Conservation (phyloP, 2,113 vertebrate species). For the Alouatta palliata region DNA sequence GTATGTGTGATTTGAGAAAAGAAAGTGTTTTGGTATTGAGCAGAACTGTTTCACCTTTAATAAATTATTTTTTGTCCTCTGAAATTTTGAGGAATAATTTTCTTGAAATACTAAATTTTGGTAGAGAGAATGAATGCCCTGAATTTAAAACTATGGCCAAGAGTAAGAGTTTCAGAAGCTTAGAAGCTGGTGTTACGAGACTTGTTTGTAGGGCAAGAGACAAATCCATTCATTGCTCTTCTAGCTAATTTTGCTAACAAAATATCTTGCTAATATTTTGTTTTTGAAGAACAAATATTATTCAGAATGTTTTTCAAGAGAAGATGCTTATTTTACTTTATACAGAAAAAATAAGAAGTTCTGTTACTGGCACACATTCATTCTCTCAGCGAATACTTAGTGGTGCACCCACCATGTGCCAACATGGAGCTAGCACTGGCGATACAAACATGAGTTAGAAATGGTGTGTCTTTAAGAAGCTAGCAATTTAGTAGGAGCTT, state of each 20-base stretch:
- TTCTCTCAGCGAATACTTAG: background rate
- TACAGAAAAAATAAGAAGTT: slow-evolving; percentile 36
- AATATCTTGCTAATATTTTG: background rate
- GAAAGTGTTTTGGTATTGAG: background rate
- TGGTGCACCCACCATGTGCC: background rate
- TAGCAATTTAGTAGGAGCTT: background rate
- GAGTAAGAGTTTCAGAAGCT: background rate
- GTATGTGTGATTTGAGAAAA: slow-evolving; percentile 1
- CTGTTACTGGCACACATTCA: background rate
- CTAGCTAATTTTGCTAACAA: background rate
- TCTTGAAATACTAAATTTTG: background rate
- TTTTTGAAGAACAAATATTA: slow-evolving; percentile 11
- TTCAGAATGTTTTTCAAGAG: slow-evolving; percentile 26
- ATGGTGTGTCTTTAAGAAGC: background rate
- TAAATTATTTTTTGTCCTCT: background rate
- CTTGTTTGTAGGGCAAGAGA: background rate
- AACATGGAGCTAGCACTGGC: background rate
- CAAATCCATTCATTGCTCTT: background rate
- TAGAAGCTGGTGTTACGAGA: background rate
- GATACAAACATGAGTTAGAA: background rate
- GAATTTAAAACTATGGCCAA: background rate
- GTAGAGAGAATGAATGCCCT: background rate
- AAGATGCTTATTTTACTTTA: slow-evolving; percentile 48
- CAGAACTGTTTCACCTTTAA: background rate
- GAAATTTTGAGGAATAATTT: background rate